Evolutionary conservation across 2,113 vertebrate species (phyloP).

Genomic region (Diadophis punctatus): DNA sequence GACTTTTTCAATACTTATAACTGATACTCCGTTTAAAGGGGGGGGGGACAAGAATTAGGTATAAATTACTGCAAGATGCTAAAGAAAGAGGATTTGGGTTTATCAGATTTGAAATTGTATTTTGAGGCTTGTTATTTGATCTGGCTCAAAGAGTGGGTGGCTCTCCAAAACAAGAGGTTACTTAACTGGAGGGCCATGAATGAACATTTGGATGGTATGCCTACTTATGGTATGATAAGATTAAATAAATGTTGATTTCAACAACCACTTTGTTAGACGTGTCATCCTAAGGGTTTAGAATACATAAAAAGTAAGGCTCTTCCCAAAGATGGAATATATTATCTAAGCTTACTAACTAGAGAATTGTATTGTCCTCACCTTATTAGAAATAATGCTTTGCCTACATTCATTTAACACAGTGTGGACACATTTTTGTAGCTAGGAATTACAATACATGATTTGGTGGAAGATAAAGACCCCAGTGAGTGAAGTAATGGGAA

Average conservation of each 20-base stretch:
- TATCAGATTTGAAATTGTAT: neutral
- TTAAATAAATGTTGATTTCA: neutral
- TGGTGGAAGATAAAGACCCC: neutral
- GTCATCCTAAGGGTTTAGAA: neutral
- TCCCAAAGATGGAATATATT: neutral
- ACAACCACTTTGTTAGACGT: neutral
- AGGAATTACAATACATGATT: neutral
- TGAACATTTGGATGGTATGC: neutral
- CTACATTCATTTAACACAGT: neutral
- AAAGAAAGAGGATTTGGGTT: neutral
- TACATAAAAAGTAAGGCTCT: neutral
- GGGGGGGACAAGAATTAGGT: neutral
- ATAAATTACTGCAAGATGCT: neutral
- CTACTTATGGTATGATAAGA: neutral
- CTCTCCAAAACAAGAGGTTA: neutral
- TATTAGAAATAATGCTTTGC: neutral
- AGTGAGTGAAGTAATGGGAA: neutral
- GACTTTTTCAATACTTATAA: neutral
- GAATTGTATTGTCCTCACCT: neutral
- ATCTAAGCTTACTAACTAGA: neutral
- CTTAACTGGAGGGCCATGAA: neutral
- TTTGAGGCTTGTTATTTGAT: neutral
- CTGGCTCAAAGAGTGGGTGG: neutral
- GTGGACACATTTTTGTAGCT: neutral
- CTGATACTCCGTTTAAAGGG: neutral